A percentile compares a stretch with the other conserved stretches of the same genome.
Evolutionary conservation across 2,888 invertebrate species (phyloP).

Genomic region (Chrysomela aeneicollis): DNA sequence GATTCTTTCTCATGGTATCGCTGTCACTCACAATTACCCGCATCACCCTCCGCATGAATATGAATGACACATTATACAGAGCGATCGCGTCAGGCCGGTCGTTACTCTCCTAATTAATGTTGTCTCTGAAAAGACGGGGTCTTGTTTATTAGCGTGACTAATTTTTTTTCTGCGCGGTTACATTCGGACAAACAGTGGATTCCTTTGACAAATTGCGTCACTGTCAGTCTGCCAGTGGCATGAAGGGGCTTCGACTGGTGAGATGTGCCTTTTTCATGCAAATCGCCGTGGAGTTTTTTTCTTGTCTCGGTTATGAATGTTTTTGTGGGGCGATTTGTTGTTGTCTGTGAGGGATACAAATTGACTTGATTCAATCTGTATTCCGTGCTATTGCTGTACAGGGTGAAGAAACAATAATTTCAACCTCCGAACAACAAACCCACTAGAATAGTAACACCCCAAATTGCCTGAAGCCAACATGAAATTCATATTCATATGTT

Average conservation of each 20-base stretch:
- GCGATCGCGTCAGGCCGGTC: constrained; percentile 26
- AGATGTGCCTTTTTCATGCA: constrained; percentile 23
- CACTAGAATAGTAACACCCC: too few relatives aligned
- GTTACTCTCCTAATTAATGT: constrained; percentile 46
- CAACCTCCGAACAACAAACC: too few relatives aligned
- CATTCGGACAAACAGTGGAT: constrained; percentile 40
- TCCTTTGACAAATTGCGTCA: constrained; percentile 40
- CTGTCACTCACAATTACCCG: constrained; percentile 30
- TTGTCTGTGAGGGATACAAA: neutral
- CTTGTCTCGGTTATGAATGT: constrained; percentile 12
- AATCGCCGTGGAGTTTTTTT: constrained; percentile 18
- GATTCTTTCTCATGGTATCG: constrained; percentile 28
- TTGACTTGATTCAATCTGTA: neutral
- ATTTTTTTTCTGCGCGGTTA: constrained; percentile 45
- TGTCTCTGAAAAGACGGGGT: constrained; percentile 31
- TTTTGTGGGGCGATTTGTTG: neutral
- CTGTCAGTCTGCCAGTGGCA: constrained; percentile 17
- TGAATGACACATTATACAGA: constrained; percentile 31
- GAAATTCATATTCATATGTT: too few relatives aligned
- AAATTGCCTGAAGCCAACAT: too few relatives aligned
- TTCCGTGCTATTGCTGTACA: too few relatives aligned
- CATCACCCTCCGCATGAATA: constrained; percentile 24
- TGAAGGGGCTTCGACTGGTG: constrained; percentile 22
- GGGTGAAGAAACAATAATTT: too few relatives aligned
- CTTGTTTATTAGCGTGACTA: constrained; percentile 46